Conservation (phyloP, 1,140 invertebrate species). For the Homarus americanus region DNA sequence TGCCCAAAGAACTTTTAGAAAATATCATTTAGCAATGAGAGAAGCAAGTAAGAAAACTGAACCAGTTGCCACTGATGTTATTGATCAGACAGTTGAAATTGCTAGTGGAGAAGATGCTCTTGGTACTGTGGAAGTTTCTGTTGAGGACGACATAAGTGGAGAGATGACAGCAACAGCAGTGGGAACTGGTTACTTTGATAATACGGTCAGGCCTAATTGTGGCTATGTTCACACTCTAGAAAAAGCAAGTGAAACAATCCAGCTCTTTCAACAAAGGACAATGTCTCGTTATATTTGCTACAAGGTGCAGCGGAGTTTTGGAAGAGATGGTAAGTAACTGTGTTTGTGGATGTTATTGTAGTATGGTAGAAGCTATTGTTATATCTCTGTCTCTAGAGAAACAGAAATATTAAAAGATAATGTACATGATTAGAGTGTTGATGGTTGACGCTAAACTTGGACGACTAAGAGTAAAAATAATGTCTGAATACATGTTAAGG, state of each 20-base stretch:
- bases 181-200: conserved; percentile 32
- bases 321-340: conserved; percentile 19
- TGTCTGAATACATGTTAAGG: too few species aligned
- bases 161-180: conserved; percentile 30
- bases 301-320: conserved; percentile 43
- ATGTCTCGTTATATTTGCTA: conserved; percentile 26
- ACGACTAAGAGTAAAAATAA: too few species aligned
- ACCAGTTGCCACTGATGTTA: not conserved
- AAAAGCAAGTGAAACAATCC: conserved; percentile 21
- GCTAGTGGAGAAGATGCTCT: not conserved
- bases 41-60: not conserved
- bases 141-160: conserved; percentile 6
- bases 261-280: conserved; percentile 28
- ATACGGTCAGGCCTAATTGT: conserved; percentile 33
- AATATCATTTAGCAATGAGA: conserved; percentile 4
- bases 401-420: too few species aligned
- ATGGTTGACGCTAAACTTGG: too few species aligned
- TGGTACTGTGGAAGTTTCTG: not conserved
- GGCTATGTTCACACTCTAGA: conserved; percentile 33
- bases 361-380: not conserved
- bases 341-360: not conserved
- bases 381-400: too few species aligned
- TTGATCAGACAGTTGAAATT: conserved; percentile 1
- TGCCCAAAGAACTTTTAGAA: conserved; percentile 1
- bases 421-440: too few species aligned